Evolutionary conservation across 1,140 invertebrate species (phyloP), one percentile per base, ranked within the genome.

Genomic region (Hesperophylax magnus): DNA sequence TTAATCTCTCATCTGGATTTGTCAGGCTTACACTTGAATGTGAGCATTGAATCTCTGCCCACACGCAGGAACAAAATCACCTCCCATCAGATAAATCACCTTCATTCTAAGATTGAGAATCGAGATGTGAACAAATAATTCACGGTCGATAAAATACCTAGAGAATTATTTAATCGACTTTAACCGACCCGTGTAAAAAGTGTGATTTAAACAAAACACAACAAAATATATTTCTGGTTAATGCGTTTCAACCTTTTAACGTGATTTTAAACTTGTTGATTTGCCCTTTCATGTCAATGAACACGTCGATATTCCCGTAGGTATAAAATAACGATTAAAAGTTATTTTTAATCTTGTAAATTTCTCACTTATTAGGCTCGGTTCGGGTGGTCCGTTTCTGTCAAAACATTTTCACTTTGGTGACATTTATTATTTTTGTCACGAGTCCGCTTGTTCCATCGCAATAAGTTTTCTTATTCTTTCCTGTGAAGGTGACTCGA

Each of bases 371-470:
- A 61, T 61, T 61, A 61, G 58, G 18, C 58, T 61, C n/a, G 14
- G 17, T 15, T 61, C 58, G 24, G 58, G 58, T 61, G 58, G 58
- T 61, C 18, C 15, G 20, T 18, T 61, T 61, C 18, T 61, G 58
- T 61, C 58, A 18, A 61, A 61, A 61, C 24, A 61, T 61, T 61
- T 61, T 61, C 58, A 22, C 58, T 61, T 14, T 18, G 58, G 17
- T 61, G 58, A 61, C 58, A 24, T 61, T 61, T 61, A 61, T 61
- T 61, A 61, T 61, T 61, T 61, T 61, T 61, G 20, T 24, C 58
- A 61, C 58, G 58, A 61, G 58, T 61, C 24, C 14, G 9, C 18
- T 61, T 20, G 18, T 61, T 47, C 39, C 39, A 47, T 14, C 39
- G 39, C n/a, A 24, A 24, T 20, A 61, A 61, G 18, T 61, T 61